Base-by-base conservation (phyloP, 2,797 vertebrate genomes). In the Anolis apletophallus region DNA sequence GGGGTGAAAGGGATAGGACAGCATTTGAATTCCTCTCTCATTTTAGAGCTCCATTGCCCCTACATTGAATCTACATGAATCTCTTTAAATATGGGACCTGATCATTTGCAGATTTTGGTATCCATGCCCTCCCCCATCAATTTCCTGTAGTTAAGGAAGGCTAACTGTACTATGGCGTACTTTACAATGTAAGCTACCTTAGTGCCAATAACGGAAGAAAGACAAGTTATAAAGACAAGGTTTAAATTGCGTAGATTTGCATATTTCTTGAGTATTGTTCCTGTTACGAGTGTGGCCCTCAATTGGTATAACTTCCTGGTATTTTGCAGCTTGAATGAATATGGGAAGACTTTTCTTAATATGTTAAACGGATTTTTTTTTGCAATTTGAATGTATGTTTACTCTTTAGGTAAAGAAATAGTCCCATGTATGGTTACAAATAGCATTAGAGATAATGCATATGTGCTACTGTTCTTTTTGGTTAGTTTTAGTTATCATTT, bases 391-490 rank as follows among this genome's bases (percentile, higher is more conserved):
- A 34, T 36, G 69, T 77, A 29, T 26, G 55, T 34, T 86, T 54
- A 73, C 23, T 29, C 23, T 86, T 81, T 86, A 34, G 2, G 23
- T 52, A 52, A 80, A n/a, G n/a, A n/a, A n/a, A n/a, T n/a, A n/a
- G n/a, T n/a, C 3, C 14, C 17, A 13, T n/a, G 10, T 8, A 54
- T 50, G 29, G 19, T 50, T 2, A n/a, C 23, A 36, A 12, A 57
- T 34, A 36, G 4, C 10, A 9, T n/a, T 5, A 61, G 12, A 34
- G n/a, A 14, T 54, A 54, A n/a, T 75, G 52, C 12, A 21, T 61
- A 8, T 46, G 7, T 73, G 21, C 52, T 73, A 7, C n/a, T 61
- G 36, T 74, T 19, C n/a, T 84, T 29, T 17, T 71, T 0, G 0
- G 50, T 86, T 26, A 0, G 13, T 9, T 34, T 81, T 1, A 4